These are phyloP conservation scores for Limenitis camilla DNA, from an alignment of 2,888 invertebrate genomes.

Conservation along the genomic window DNA sequence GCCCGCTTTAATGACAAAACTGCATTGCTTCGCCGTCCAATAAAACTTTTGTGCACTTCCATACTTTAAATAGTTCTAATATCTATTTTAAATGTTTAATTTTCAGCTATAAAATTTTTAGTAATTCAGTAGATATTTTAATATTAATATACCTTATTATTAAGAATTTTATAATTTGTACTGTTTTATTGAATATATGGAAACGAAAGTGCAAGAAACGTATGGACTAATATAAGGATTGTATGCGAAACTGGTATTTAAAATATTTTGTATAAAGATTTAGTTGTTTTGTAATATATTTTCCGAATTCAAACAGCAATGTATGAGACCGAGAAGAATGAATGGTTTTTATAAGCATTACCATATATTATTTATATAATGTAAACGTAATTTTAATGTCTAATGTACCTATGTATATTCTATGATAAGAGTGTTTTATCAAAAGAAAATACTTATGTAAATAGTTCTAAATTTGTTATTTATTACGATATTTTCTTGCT, in stretches of 20 bases:
- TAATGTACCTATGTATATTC: conserved; percentile 23
- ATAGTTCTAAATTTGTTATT: conserved; percentile 14
- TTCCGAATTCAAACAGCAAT: background rate
- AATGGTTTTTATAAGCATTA: background rate
- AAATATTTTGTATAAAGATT: too few relatives aligned
- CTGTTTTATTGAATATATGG: background rate
- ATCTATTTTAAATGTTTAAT: conserved; percentile 4
- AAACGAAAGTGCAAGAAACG: conserved; percentile 8
- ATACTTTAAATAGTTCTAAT: conserved; percentile 18
- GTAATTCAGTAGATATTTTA: background rate
- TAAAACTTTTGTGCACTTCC: conserved; percentile 27
- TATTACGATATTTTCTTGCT: conserved; percentile 7
- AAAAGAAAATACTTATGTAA: conserved; percentile 15
- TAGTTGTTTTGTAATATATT: too few relatives aligned
- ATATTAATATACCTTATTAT: background rate
- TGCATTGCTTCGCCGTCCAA: conserved; percentile 43
- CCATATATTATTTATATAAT: conserved; percentile 1
- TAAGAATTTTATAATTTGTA: background rate
- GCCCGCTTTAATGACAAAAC: conserved; percentile 29
- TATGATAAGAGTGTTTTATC: conserved; percentile 16
- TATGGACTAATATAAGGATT: background rate
- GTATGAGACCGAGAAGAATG: background rate
- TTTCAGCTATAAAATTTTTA: background rate
- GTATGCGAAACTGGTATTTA: too few relatives aligned
- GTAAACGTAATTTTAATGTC: conserved; percentile 7